Evolutionary conservation across 2,888 invertebrate species (phyloP), one percentile per base, ranked within the genome.

Genomic region (Phalera bucephala): DNA sequence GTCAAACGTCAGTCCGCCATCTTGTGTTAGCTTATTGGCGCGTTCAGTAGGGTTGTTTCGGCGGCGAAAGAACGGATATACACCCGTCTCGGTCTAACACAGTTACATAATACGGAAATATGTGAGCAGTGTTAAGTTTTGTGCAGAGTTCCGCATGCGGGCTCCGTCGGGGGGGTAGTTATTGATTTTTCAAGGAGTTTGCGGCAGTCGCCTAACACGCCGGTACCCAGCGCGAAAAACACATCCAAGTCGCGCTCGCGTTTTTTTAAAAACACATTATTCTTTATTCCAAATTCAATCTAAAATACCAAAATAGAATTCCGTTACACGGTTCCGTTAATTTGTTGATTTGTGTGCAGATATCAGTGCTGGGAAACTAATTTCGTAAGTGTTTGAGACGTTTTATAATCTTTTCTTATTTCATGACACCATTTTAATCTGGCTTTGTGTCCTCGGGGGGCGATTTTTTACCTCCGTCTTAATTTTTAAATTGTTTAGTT

Each of bases 181-280:
- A 88, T 87, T 83, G 87, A 88, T 88, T 88, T 88, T 87, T 72
- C 81, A 50, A 63, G 40, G 79, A 82, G 82, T 80, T 83, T 89
- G 88, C 88, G 84, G 87, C 86, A 89, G 88, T 88, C 78, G 74
- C 69, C 68, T 60, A 75, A 69, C 79, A 78, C 72, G 84, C 85
- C 88, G 86, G 86, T 81, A 70, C 73, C 76, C 74, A 83, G 78
- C 85, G 84, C 86, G 83, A 87, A 88, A 84, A 85, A 83, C 77
- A 79, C 74, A 65, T 67, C 70, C 53, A 51, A 66, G 64, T 54
- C 84, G 86, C 81, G 85, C 81, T 78, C 83, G 84, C 79, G 80
- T 71, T 73, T 70, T 68, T 63, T 55, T 57, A 57, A 76, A 70
- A 76, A 73, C 71, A 54, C 48, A 67, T 52, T 59, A 46, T 71